Evolutionary conservation across 2,113 vertebrate genomes (phyloP), one percentile per base, ranked within the genome.

Genomic region (Siniperca knerii): DNA sequence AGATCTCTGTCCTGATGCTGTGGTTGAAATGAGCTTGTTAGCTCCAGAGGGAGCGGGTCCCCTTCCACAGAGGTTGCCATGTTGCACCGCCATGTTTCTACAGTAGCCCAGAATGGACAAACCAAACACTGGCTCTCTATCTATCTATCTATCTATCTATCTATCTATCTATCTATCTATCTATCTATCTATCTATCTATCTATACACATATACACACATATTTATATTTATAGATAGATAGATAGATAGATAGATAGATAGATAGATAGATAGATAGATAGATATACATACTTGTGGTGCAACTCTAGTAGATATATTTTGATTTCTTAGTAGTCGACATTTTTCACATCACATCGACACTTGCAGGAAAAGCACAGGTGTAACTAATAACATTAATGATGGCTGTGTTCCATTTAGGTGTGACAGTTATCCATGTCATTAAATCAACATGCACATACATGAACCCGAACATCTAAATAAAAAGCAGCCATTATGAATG

Each of bases 331-430:
- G 37, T 55, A 4, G 15, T 57, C 3, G 0, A 48, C 46, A 21
- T 6, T 83, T 72, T 64, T n/a, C 8, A 58, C 37, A 25, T 42
- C 21, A 62, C 25, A 25, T 25, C 25, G 11, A 46, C 46, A 52
- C 60, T 29, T 29, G 29, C 29, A 29, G 29, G 18, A 78, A 57
- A 68, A 23, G 8, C 2, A 40, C 8, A 76, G 29, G 7, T 50
- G 55, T 57, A 29, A 52, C 73, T 77, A 50, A 79, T 54, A 69
- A 52, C 70, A 68, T 68, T 29, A 57, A 20, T 8, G 21, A 74
- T 13, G 8, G 7, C 37, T 44, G 18, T 42, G 60, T 50, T 70
- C 46, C 71, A 76, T 54, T 84, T 9, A 35, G 8, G 15, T 37
- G 29, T 29, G 57, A 55, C 71, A 58, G 37, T 42, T 33, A 44